A percentile compares a stretch with the other conserved stretches of the same genome.
These are phyloP conservation scores for Falcaria lacertinaria DNA, from an alignment of 2,888 invertebrate species.

Conservation along the genomic window DNA sequence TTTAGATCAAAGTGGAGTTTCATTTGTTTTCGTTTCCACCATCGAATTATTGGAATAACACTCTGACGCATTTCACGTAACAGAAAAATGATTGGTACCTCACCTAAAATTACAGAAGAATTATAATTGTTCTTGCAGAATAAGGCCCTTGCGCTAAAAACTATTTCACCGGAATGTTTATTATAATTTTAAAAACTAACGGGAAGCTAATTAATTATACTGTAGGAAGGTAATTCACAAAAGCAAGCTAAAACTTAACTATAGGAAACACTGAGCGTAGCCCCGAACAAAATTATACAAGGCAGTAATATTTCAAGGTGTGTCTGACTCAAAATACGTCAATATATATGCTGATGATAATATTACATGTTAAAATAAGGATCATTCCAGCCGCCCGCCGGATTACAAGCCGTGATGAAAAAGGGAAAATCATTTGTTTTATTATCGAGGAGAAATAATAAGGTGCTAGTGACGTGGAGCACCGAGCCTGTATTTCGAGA, in stretches of 20 bases:
- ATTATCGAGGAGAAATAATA: conserved; percentile 58
- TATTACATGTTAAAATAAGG: conserved; percentile 56
- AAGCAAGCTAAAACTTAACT: background rate
- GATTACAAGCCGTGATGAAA: conserved; percentile 53
- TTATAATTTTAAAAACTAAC: background rate
- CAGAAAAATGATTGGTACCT: too few species aligned
- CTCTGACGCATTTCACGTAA: too few species aligned
- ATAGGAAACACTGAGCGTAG: background rate
- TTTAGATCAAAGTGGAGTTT: too few species aligned
- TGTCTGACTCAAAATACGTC: conserved; percentile 19
- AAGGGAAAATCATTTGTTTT: conserved; percentile 63
- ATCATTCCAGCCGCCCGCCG: conserved; percentile 26
- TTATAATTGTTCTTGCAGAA: too few species aligned
- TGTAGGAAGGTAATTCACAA: background rate
- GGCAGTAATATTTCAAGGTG: background rate
- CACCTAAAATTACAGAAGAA: too few species aligned
- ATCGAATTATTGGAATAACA: too few species aligned
- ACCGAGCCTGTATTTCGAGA: conserved; percentile 23
- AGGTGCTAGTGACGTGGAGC: conserved; percentile 30
- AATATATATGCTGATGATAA: conserved; percentile 63
- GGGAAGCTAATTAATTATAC: background rate
- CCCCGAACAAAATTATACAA: background rate
- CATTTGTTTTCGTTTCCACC: too few species aligned
- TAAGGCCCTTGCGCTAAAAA: too few species aligned
- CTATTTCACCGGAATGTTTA: too few species aligned